Conservation (phyloP, 2,888 invertebrate genomes). For the Epinotia bilunana region DNA sequence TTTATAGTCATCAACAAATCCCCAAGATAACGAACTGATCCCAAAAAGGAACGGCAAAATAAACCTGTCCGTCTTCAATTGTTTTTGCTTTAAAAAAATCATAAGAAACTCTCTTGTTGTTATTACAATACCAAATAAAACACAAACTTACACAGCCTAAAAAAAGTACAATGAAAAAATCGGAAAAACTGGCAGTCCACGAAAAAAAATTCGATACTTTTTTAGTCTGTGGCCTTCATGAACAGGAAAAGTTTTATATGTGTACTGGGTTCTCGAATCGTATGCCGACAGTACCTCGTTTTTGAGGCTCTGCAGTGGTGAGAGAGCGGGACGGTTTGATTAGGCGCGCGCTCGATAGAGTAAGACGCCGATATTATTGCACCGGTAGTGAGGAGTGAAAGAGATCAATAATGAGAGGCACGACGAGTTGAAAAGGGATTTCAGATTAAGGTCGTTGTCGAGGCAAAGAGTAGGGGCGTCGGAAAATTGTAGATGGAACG, state of each 20-base stretch:
- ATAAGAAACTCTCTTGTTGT: slow-evolving; percentile 36
- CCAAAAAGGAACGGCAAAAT: slow-evolving; percentile 23
- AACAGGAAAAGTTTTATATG: slow-evolving; percentile 74
- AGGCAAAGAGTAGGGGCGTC: slow-evolving; percentile 74
- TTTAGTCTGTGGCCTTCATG: slow-evolving; percentile 67
- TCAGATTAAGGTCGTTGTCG: slow-evolving; percentile 85
- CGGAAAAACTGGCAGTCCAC: slow-evolving; percentile 16
- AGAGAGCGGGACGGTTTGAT: slow-evolving; percentile 64
- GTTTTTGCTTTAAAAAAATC: slow-evolving; percentile 43
- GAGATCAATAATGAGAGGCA: slow-evolving; percentile 85
- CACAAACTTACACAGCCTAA: slow-evolving; percentile 22
- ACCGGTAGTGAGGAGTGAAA: slow-evolving; percentile 85
- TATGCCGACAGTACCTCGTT: slow-evolving; percentile 79
- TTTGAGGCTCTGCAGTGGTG: slow-evolving; percentile 84
- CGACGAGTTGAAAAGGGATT: slow-evolving; percentile 85
- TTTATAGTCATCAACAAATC: slow-evolving; percentile 18
- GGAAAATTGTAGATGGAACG: slow-evolving; percentile 63
- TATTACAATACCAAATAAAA: slow-evolving; percentile 33
- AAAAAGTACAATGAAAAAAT: background rate
- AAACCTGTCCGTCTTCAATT: slow-evolving; percentile 36
- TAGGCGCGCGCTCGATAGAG: slow-evolving; percentile 54
- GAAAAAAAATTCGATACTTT: slow-evolving; percentile 36
- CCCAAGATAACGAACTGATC: slow-evolving; percentile 25
- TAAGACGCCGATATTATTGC: slow-evolving; percentile 74
- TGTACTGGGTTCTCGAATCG: slow-evolving; percentile 59